Evolutionary conservation across 2,888 invertebrate species (phyloP).

Genomic region (Quadroppia sp.): DNA sequence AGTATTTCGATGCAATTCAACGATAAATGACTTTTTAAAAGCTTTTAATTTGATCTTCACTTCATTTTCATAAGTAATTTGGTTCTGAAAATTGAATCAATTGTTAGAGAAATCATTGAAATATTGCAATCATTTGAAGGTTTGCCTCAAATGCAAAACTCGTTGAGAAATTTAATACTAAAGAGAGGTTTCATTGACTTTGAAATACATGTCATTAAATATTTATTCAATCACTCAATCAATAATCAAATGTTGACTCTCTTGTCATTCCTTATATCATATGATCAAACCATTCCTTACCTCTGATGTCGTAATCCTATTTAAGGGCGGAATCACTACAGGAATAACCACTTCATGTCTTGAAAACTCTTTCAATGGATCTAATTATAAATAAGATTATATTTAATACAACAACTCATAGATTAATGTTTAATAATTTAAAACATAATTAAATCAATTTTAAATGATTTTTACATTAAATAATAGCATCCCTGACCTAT

Average conservation of each 20-base stretch:
- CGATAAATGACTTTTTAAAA: conserved; percentile 63
- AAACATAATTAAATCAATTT: no score
- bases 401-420: no score
- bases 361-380: conserved; percentile 28
- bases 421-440: no score
- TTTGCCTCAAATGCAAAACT: neutral
- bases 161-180: no score
- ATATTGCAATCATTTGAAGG: neutral
- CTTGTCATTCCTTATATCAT: neutral
- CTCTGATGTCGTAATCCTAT: neutral
- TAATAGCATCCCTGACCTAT: no score
- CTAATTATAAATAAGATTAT: neutral
- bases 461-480: no score
- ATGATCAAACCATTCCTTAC: no score
- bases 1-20: conserved; percentile 69
- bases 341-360: conserved; percentile 4
- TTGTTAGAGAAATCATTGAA: neutral
- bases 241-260: neutral
- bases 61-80: conserved; percentile 17
- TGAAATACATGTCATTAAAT: neutral
- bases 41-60: conserved; percentile 36
- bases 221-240: neutral
- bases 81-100: neutral
- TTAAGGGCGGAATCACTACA: neutral
- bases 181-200: no score